These are phyloP conservation scores for Umimayanthus chanpuru DNA, from an alignment of 92 coral and sea anemone genomes.

Conservation along the genomic window DNA sequence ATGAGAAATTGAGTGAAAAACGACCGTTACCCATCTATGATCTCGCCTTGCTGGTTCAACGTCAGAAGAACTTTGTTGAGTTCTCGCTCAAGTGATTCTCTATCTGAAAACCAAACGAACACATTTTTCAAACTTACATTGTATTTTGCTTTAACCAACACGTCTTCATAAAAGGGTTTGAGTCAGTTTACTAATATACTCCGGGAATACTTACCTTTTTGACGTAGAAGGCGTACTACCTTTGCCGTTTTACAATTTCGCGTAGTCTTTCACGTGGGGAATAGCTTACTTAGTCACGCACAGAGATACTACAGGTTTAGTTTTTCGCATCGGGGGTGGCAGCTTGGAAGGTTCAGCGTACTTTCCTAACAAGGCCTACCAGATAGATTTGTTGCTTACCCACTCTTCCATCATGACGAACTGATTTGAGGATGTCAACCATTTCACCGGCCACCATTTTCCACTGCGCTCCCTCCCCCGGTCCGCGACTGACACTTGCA, in stretches of 20 bases:
- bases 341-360: background rate
- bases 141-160: background rate
- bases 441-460: conserved; percentile 87
- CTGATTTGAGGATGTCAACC: conserved; percentile 79
- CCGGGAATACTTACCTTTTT: too few species aligned
- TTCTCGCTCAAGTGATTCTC: conserved; percentile 74
- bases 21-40: conserved; percentile 73
- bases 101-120: conserved; percentile 45
- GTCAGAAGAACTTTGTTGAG: conserved; percentile 71
- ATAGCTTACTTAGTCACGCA: too few species aligned
- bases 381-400: conserved; percentile 47
- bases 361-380: too few species aligned
- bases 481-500: conserved; percentile 55
- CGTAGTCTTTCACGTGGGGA: too few species aligned
- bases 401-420: conserved; percentile 67
- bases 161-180: background rate
- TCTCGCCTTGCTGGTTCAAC: conserved; percentile 77
- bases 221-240: too few species aligned
- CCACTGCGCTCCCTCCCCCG: conserved; percentile 77
- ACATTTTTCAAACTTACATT: too few species aligned
- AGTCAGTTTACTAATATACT: too few species aligned
- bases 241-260: too few species aligned
- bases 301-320: too few species aligned
- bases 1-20: background rate
- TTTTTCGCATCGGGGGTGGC: too few species aligned